phyloP scores from a whole-genome alignment of 2,113 vertebrate genomes.

The Clinocottus analis region DNA sequence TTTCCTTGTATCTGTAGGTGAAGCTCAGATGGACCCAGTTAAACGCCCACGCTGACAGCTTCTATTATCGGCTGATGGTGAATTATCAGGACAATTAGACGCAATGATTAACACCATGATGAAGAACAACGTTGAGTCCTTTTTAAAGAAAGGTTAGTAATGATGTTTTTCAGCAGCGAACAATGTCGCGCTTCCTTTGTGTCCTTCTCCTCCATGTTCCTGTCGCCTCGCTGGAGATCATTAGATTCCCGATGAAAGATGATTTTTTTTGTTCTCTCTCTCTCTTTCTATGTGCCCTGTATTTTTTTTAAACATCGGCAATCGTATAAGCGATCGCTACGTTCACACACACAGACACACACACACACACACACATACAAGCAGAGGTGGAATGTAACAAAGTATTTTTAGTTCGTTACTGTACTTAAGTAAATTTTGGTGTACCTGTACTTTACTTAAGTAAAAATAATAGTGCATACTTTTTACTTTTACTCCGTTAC shows the following conservation, averaged over 20 bases:
- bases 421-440: no score
- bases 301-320: background rate
- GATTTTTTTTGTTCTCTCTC: background rate
- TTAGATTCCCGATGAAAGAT: background rate
- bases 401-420: no score
- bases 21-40: background rate
- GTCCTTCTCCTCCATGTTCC: background rate
- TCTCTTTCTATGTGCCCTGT: background rate
- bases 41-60: background rate
- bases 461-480: no score
- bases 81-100: slow-evolving; percentile 19
- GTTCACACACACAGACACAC: no score
- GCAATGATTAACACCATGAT: background rate
- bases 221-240: background rate
- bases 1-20: background rate
- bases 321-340: background rate
- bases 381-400: no score
- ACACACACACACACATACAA: no score
- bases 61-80: background rate
- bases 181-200: background rate
- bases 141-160: background rate
- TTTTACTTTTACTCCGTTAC: no score
- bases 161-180: background rate
- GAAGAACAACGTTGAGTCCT: background rate
- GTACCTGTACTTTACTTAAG: no score